Evolutionary conservation across 2,888 invertebrate genomes (phyloP).

Genomic region (Oxytorus armatus): DNA sequence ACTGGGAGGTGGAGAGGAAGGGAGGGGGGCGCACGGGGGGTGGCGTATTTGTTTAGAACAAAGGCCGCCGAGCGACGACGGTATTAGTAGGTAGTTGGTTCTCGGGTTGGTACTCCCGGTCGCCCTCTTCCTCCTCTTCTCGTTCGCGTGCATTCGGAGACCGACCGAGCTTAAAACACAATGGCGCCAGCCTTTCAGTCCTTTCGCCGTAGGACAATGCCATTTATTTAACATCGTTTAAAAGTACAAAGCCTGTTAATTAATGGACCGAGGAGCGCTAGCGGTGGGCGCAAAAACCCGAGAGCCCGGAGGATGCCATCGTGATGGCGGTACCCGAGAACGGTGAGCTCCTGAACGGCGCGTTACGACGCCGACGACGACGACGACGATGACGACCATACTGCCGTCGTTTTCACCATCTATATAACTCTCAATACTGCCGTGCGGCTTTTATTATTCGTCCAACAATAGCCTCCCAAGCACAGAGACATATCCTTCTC

Average conservation of each 20-base stretch:
- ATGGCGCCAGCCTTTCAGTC: slow-evolving; percentile 82
- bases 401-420: slow-evolving; percentile 38
- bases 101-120: slow-evolving; percentile 75
- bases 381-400: slow-evolving; percentile 36
- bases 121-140: slow-evolving; percentile 62
- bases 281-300: slow-evolving; percentile 64
- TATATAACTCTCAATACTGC: slow-evolving; percentile 45
- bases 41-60: slow-evolving; percentile 73
- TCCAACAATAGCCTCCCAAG: slow-evolving; percentile 48
- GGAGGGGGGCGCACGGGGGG: slow-evolving; percentile 61
- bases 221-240: slow-evolving; percentile 85
- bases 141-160: slow-evolving; percentile 75
- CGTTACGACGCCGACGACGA: slow-evolving; percentile 31
- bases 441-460: slow-evolving; percentile 61
- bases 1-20: slow-evolving; percentile 24
- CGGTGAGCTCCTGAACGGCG: slow-evolving; percentile 45
- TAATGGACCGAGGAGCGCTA: slow-evolving; percentile 80
- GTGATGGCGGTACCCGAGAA: slow-evolving; percentile 59
- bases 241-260: slow-evolving; percentile 84
- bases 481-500: slow-evolving; percentile 57
- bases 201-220: slow-evolving; percentile 82
- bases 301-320: slow-evolving; percentile 54
- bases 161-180: slow-evolving; percentile 80
- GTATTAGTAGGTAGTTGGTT: slow-evolving; percentile 75
- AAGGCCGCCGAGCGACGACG: slow-evolving; percentile 66